Evolutionary conservation across 1,140 invertebrate genomes (phyloP).

Genomic region (Drosophila virilis): DNA sequence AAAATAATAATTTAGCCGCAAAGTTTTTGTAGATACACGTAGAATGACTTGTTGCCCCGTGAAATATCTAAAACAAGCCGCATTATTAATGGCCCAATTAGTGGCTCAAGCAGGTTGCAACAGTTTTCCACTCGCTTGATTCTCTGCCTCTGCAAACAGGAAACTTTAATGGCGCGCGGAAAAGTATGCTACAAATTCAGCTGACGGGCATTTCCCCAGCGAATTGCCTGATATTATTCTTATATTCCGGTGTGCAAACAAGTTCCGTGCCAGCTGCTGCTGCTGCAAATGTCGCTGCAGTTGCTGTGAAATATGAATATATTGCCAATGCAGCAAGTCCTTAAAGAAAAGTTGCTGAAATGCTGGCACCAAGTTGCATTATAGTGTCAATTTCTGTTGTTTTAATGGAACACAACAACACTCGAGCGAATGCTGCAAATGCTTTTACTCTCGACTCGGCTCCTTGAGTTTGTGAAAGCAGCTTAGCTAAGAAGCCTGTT

Average conservation of each 20-base stretch:
- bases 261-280: conserved; percentile 34
- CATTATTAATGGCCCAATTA: conserved; percentile 78
- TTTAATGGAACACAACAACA: conserved; percentile 6
- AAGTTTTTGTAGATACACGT: conserved; percentile 39
- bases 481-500: neutral
- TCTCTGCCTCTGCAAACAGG: neutral
- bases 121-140: conserved; percentile 29
- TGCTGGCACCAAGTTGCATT: conserved; percentile 31
- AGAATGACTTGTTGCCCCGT: conserved; percentile 58
- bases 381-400: conserved; percentile 33
- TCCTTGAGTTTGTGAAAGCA: conserved; percentile 1
- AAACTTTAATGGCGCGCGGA: conserved; percentile 25
- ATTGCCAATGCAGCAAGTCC: conserved; percentile 48
- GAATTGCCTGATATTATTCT: conserved; percentile 7
- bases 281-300: conserved; percentile 49
- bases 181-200: conserved; percentile 42
- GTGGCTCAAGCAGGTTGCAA: conserved; percentile 44
- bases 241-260: conserved; percentile 4
- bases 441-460: neutral
- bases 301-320: conserved; percentile 69
- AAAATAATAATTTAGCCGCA: conserved; percentile 41
- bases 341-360: conserved; percentile 3
- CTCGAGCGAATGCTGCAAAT: neutral
- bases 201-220: conserved; percentile 19
- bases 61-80: conserved; percentile 39